Conservation (phyloP, 2,797 vertebrate genomes). For the Muscicapa comitata region DNA sequence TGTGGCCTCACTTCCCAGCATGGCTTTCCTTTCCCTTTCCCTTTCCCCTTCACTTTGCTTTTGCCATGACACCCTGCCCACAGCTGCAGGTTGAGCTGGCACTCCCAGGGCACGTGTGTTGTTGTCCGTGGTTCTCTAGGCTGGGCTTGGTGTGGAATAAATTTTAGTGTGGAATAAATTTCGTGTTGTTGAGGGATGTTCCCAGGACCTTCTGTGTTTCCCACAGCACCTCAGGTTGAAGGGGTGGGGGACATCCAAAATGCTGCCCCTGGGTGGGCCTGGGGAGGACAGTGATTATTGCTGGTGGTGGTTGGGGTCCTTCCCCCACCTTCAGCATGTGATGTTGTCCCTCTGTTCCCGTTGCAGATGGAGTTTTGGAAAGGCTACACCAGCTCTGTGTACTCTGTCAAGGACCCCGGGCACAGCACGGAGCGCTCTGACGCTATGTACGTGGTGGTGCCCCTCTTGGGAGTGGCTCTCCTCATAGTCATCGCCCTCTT, state of each 20-base stretch:
- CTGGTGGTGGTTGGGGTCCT: background rate
- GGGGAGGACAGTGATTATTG: background rate
- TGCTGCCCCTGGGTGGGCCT: background rate
- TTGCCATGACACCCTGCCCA: background rate
- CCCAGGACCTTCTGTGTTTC: background rate
- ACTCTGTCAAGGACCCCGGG: slow-evolving; percentile 76
- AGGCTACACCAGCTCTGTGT: slow-evolving; percentile 81
- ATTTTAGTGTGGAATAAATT: background rate
- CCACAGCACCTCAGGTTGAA: background rate
- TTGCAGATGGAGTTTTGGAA: slow-evolving; percentile 90
- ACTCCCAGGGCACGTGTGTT: accelerated
- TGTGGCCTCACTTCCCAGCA: background rate
- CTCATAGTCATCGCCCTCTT: slow-evolving; percentile 88
- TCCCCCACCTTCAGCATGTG: background rate
- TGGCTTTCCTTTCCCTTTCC: background rate
- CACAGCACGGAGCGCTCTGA: slow-evolving; percentile 76
- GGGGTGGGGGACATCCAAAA: background rate
- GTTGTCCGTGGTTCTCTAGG: background rate
- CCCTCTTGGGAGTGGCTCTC: slow-evolving; percentile 84
- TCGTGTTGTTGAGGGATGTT: background rate
- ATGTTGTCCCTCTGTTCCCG: background rate
- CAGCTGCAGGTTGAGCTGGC: background rate
- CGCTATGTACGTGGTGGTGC: slow-evolving; percentile 85
- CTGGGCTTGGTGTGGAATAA: background rate
- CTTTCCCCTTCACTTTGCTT: background rate